Conservation (phyloP, 2,888 invertebrate species). For the Melanargia galathea region DNA sequence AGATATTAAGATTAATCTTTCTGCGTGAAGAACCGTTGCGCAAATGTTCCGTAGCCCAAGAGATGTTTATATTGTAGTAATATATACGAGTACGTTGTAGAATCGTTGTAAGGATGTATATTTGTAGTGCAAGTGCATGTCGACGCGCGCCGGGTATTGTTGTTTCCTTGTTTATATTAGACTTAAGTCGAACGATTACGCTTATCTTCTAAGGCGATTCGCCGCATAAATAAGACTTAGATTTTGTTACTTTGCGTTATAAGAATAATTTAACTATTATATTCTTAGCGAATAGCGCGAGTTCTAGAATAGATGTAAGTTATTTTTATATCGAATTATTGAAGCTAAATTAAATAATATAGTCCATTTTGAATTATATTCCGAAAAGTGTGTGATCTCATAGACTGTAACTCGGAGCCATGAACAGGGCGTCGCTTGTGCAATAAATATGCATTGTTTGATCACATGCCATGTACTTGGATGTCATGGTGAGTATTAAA, state of each 20-base stretch:
- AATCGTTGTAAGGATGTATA: constrained; percentile 31
- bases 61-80: constrained; percentile 18
- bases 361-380: constrained; percentile 51
- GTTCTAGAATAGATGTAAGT: constrained; percentile 66
- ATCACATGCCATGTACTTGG: constrained; percentile 61
- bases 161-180: constrained; percentile 53
- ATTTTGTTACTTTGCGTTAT: constrained; percentile 65
- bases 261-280: constrained; percentile 67
- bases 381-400: constrained; percentile 71
- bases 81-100: constrained; percentile 7
- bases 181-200: constrained; percentile 77
- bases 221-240: constrained; percentile 77
- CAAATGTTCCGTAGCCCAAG: constrained; percentile 1
- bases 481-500: constrained; percentile 69
- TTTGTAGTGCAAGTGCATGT: constrained; percentile 36
- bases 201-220: constrained; percentile 68
- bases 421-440: constrained; percentile 54
- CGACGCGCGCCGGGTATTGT: constrained; percentile 51
- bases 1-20: constrained; percentile 8
- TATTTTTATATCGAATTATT: constrained; percentile 78
- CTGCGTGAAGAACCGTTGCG: not conserved
- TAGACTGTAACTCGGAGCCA: constrained; percentile 53
- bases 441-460: constrained; percentile 63
- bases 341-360: constrained; percentile 30
- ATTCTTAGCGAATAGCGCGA: constrained; percentile 42